These are phyloP conservation scores for Agriopis marginaria DNA, from an alignment of 2,888 invertebrate genomes.

Conservation along the genomic window DNA sequence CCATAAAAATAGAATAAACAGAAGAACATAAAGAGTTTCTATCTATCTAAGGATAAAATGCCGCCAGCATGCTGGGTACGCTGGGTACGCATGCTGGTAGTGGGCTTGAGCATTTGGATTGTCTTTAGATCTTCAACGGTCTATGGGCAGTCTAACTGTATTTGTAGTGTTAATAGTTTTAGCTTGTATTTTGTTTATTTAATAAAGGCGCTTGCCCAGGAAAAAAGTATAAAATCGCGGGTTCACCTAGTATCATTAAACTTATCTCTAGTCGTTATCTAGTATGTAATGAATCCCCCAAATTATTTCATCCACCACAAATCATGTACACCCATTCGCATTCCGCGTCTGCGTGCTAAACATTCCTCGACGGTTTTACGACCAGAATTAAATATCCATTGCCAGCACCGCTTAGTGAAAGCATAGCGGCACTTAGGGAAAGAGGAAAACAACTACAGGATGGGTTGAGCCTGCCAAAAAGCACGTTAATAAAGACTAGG, in stretches of 20 bases:
- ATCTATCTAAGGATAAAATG: too few relatives aligned
- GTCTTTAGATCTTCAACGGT: too few relatives aligned
- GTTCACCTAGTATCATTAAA: neutral
- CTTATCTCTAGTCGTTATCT: neutral
- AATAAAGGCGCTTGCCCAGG: too few relatives aligned
- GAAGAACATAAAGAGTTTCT: too few relatives aligned
- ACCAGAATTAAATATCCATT: constrained; percentile 45
- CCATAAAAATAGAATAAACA: too few relatives aligned
- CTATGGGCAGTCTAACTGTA: too few relatives aligned
- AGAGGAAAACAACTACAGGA: constrained; percentile 45
- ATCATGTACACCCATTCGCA: constrained; percentile 35
- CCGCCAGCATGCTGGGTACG: too few relatives aligned
- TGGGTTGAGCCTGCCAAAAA: constrained; percentile 44
- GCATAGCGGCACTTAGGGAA: constrained; percentile 40
- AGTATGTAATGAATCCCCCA: constrained; percentile 5
- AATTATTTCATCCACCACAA: constrained; percentile 24
- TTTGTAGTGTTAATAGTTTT: too few relatives aligned
- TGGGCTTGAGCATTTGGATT: too few relatives aligned
- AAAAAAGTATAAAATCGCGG: neutral
- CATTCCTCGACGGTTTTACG: constrained; percentile 42
- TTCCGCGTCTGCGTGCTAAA: constrained; percentile 27
- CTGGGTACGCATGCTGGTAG: too few relatives aligned
- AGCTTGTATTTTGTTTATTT: too few relatives aligned
- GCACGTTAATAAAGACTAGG: constrained; percentile 22
- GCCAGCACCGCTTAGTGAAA: constrained; percentile 37